phyloP scores from a whole-genome alignment of 2,888 invertebrate species.

The Fabriciana adippe region DNA sequence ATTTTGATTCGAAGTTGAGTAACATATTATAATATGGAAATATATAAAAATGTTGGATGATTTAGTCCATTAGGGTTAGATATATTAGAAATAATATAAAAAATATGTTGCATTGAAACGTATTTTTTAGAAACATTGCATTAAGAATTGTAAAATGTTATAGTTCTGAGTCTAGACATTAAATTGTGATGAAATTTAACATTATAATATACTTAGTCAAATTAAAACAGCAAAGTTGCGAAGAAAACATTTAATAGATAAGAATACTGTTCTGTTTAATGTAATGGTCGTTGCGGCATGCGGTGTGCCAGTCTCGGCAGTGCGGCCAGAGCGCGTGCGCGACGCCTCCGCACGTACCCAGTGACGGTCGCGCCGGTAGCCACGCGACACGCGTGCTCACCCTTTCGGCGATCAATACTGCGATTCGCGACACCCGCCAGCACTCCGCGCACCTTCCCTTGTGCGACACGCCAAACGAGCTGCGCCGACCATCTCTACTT shows the following conservation, averaged over 20 bases:
- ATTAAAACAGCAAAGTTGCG: conserved; percentile 16
- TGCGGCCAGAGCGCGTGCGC: conserved; percentile 66
- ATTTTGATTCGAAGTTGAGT: no score
- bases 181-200: conserved; percentile 22
- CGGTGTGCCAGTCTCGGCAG: conserved; percentile 39
- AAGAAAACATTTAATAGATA: conserved; percentile 40
- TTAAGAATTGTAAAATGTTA: no score
- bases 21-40: no score
- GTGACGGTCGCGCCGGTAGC: conserved; percentile 77
- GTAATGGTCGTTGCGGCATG: conserved; percentile 25
- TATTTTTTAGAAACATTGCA: no score
- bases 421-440: conserved; percentile 34
- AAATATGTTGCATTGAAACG: no score
- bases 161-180: not conserved
- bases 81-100: no score
- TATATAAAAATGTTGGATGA: no score
- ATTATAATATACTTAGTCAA: conserved; percentile 5
- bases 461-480: conserved; percentile 53
- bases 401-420: conserved; percentile 55
- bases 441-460: conserved; percentile 44
- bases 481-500: conserved; percentile 55
- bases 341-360: conserved; percentile 57
- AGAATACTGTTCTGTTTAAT: conserved; percentile 34
- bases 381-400: conserved; percentile 73
- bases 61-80: no score